Conservation (phyloP, 2,888 invertebrate species). For the Caradrina clavipalpis region DNA sequence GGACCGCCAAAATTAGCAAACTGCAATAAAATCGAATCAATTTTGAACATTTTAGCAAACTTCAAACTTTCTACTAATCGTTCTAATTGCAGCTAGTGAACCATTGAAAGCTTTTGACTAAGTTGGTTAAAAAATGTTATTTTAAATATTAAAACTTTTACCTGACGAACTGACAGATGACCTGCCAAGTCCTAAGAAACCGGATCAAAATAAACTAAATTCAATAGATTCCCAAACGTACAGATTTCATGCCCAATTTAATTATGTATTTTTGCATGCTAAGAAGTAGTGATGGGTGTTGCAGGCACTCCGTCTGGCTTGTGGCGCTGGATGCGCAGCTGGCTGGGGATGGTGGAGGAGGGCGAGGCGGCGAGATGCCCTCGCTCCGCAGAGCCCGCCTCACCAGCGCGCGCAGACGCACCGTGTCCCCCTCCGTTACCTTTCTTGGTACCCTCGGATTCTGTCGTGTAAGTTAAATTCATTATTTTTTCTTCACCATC, state of each 20-base stretch:
- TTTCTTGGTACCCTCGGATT: constrained; percentile 93
- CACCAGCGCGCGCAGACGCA: constrained; percentile 93
- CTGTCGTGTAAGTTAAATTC: constrained; percentile 91
- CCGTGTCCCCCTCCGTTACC: constrained; percentile 95
- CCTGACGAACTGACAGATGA: background rate
- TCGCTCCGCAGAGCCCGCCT: constrained; percentile 93
- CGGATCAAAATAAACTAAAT: background rate
- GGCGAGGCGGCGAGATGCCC: constrained; percentile 93
- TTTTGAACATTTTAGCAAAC: background rate
- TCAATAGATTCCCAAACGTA: no score
- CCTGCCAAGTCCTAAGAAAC: no score
- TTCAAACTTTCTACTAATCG: background rate
- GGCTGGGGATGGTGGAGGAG: constrained; percentile 85
- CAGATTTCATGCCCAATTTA: no score
- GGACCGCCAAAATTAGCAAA: background rate
- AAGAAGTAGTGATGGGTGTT: constrained; percentile 41
- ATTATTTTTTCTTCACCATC: background rate
- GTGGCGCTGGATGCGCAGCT: constrained; percentile 84
- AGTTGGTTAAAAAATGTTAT: background rate
- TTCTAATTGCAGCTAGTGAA: background rate
- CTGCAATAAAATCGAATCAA: background rate
- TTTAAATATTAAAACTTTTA: background rate
- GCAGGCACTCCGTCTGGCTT: constrained; percentile 83
- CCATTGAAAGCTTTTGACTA: background rate
- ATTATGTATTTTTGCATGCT: constrained; percentile 11